Evolutionary conservation across 2,113 vertebrate genomes (phyloP).

Genomic region (Gnathonemus longibarbis): DNA sequence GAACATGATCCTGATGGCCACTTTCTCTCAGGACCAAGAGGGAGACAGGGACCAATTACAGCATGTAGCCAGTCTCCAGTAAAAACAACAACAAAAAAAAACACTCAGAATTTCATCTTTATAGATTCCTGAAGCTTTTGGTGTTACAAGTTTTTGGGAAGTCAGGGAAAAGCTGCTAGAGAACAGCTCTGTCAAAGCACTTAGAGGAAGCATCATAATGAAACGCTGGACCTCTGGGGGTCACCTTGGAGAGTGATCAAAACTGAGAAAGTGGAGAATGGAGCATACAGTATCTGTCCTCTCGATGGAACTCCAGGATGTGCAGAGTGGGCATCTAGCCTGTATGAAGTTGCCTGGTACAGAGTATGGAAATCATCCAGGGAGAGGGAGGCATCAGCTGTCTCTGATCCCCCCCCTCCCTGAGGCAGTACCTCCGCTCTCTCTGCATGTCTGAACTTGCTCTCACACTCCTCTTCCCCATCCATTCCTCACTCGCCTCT

Average conservation of each 20-base stretch:
- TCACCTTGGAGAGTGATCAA: not conserved
- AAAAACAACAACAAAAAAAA: not conserved
- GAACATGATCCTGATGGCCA: not conserved
- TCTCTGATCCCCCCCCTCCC: not conserved
- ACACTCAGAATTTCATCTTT: not conserved
- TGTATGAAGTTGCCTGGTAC: not conserved
- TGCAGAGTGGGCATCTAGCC: not conserved
- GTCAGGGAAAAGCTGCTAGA: not conserved
- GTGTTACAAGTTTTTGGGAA: not conserved
- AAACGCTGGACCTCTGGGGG: not conserved
- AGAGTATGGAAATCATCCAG: not conserved
- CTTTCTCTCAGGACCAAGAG: not conserved
- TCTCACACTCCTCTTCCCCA: not conserved
- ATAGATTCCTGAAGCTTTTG: not conserved
- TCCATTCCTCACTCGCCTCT: constrained; percentile 16
- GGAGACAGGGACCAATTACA: not conserved
- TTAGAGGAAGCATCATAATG: not conserved
- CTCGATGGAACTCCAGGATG: not conserved
- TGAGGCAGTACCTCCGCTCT: not conserved
- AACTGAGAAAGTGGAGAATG: not conserved
- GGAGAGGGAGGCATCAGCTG: not conserved
- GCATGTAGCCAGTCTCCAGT: not conserved
- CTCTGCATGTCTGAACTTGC: constrained; percentile 4
- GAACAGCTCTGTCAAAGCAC: not conserved
- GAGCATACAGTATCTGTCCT: not conserved